phyloP scores from a whole-genome alignment of 1,140 invertebrate genomes.

The Drosophila quadrilineata region DNA sequence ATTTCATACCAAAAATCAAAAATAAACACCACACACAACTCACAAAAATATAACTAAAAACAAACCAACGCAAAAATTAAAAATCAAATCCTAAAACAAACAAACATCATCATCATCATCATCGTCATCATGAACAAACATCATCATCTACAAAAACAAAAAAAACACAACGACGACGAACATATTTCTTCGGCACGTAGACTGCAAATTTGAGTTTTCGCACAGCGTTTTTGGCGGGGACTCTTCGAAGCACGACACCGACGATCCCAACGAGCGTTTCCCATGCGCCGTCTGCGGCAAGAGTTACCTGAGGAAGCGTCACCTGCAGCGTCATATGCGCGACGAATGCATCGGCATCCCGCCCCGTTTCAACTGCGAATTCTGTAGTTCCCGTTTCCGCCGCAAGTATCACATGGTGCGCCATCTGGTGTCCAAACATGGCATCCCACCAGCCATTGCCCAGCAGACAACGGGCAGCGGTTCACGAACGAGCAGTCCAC shows the following conservation, averaged over 20 bases:
- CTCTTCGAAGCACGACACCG: constrained; percentile 11
- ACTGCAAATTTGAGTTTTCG: constrained; percentile 53
- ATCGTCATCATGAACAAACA: constrained; percentile 21
- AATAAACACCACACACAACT: constrained; percentile 36
- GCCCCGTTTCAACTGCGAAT: constrained; percentile 86
- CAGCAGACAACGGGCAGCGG: constrained; percentile 73
- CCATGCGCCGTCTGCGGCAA: constrained; percentile 85
- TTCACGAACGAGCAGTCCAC: constrained; percentile 37
- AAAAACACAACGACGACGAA: constrained; percentile 14
- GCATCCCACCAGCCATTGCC: constrained; percentile 68
- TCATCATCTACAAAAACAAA: constrained; percentile 10
- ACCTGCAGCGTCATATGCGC: constrained; percentile 85
- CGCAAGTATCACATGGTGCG: constrained; percentile 85
- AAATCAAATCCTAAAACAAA: constrained; percentile 29
- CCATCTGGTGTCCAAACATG: constrained; percentile 83
- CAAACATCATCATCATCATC: constrained; percentile 29
- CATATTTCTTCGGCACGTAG: constrained; percentile 37
- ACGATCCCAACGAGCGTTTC: constrained; percentile 80
- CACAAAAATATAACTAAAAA: constrained; percentile 15
- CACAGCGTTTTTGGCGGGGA: constrained; percentile 60
- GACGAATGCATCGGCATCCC: constrained; percentile 86
- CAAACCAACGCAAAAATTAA: constrained; percentile 11
- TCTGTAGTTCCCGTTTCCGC: constrained; percentile 84
- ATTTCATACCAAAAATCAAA: constrained; percentile 59
- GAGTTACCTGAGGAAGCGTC: constrained; percentile 86